Evolutionary conservation across 2,888 invertebrate genomes (phyloP), one percentile per base, ranked within the genome.

Genomic region (Stenchaetothrips biformis): DNA sequence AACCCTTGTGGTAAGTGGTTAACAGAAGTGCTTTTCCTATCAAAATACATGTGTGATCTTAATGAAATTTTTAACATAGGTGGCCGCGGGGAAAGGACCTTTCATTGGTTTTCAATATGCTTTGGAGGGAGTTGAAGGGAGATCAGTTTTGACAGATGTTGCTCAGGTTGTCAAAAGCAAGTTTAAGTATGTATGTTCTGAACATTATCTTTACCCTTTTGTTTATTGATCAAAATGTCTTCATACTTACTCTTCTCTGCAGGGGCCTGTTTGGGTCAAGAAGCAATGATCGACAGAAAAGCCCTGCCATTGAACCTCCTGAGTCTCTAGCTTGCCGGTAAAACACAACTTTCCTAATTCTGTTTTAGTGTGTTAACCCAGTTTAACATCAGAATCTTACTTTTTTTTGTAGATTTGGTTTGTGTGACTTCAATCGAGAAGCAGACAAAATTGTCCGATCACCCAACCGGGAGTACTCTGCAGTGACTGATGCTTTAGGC

Each of bases 121-220:
- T 8, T 89, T 95, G 80, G 97, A 98, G 89, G 97, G 96, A 37
- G 93, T 92, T 80, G 89, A 93, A 25, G 80, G 53, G 48, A 93
- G 93, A 49, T 94, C 95, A 0, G 90, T 94, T 18, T 88, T 98
- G 18, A 92, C 95, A 79, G 97, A 97, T 86, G 95, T 98, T n/a
- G 97, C 97, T 0, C 92, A 94, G 86, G 96, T 95, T 80, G 94
- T 97, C 79, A 96, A 96, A 1, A 94, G 92, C 85, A 96, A 95
- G 89, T 89, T 97, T 48, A 94, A 95, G 93, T 94, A 85, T 91
- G 93, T 90, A 77, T 85, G 7, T 86, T 16, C 59, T 13, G 7
- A 74, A 25, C 25, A 25, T 25, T 11, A 9, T 74, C 25, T 59
- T 6, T 74, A 7, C 48, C 67, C 7, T 9, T 2, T 7, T 48